Evolutionary conservation across 92 coral and sea anemone genomes (phyloP), one percentile per base, ranked within the genome.

Genomic region (Paragorgia papillata): DNA sequence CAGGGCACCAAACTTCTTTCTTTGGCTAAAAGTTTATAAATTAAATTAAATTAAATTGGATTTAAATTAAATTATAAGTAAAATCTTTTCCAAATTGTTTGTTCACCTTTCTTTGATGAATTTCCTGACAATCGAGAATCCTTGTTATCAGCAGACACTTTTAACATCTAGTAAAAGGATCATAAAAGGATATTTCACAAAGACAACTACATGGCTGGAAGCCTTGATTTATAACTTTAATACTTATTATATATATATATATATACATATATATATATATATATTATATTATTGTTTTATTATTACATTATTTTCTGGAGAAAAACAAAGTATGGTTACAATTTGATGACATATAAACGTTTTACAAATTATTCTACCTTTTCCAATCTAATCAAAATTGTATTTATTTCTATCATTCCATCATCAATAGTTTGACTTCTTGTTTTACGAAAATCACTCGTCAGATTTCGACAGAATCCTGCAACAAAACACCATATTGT

Each of bases 1-100:
- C 98, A 94, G n/a, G 98, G 98, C 12, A 94, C 98, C 66, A 94
- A 73, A 24, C 97, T 90, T 79, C 85, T 87, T 58, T 94, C 98
- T 79, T 86, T 85, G n/a, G 98, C 98, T 94, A 29, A 0, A 61
- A 33, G 76, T n/a, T 27, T 20, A 29, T 14, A 59, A 2, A 28
- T 12, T 15, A 6, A 25, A 46, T 6, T 15, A 7, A 15, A 15
- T 6, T n/a, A n/a, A n/a, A n/a, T n/a, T n/a, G n/a, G n/a, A n/a
- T n/a, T n/a, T n/a, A n/a, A n/a, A n/a, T n/a, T n/a, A n/a, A n/a
- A n/a, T n/a, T n/a, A n/a, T n/a, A n/a, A n/a, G n/a, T n/a, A n/a
- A n/a, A n/a, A n/a, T n/a, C n/a, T n/a, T n/a, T n/a, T n/a, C n/a
- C n/a, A n/a, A n/a, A n/a, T n/a, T n/a, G n/a, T n/a, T n/a, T n/a